These are phyloP conservation scores for Sapayoa aenigma DNA, from an alignment of 2,113 vertebrate species.

Conservation along the genomic window DNA sequence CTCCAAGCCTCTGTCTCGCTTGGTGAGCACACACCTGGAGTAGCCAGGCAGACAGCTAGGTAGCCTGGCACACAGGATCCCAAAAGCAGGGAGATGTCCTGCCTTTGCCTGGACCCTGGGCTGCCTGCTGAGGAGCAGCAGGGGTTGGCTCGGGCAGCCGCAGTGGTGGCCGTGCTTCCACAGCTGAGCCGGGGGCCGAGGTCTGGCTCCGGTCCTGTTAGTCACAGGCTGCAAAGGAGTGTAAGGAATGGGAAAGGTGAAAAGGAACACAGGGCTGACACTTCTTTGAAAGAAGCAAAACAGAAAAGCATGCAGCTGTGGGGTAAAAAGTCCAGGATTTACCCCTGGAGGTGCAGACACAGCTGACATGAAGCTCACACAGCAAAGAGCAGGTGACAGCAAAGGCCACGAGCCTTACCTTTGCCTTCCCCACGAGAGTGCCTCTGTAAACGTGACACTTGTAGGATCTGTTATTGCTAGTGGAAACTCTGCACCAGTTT, in stretches of 20 bases:
- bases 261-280: not conserved
- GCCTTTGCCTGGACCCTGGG: not conserved
- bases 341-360: not conserved
- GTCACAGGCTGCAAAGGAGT: not conserved
- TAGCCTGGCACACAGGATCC: not conserved
- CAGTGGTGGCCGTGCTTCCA: not conserved
- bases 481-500: not conserved
- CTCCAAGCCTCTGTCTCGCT: not conserved
- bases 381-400: not conserved
- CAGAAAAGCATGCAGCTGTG: not conserved
- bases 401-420: not conserved
- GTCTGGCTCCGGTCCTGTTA: not conserved
- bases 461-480: fast-evolving
- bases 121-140: not conserved
- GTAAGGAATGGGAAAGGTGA: not conserved
- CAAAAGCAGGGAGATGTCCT: not conserved
- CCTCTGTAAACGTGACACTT: fast-evolving
- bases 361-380: fast-evolving
- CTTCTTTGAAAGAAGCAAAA: not conserved
- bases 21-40: fast-evolving
- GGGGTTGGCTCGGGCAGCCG: not conserved
- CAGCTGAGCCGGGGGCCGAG: fast-evolving
- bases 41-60: not conserved
- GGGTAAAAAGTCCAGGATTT: not conserved
- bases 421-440: not conserved